A percentile compares a stretch with the other conserved stretches of the same genome.
Evolutionary conservation across 2,113 vertebrate species (phyloP).

Genomic region (Cephalophus harveyi): DNA sequence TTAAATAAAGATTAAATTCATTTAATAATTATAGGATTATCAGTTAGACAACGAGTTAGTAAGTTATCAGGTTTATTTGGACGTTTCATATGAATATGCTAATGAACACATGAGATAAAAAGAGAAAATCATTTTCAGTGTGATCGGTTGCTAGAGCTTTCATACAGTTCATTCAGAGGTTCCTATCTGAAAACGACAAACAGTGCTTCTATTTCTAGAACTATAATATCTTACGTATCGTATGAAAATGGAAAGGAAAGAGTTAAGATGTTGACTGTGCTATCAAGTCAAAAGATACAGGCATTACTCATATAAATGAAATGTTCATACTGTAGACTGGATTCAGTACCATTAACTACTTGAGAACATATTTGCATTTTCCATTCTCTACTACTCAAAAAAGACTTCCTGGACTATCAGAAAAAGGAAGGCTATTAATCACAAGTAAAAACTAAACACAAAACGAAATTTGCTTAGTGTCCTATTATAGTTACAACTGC

Average conservation of each 20-base stretch:
- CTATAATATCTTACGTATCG: background rate
- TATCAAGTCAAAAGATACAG: background rate
- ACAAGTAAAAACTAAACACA: background rate
- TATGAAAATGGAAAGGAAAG: background rate
- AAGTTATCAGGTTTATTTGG: background rate
- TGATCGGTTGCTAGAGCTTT: background rate
- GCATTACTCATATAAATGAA: background rate
- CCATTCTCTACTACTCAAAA: accelerated
- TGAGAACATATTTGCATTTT: background rate
- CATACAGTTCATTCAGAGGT: background rate
- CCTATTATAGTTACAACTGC: background rate
- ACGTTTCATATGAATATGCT: background rate
- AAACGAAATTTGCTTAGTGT: background rate
- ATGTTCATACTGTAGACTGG: background rate
- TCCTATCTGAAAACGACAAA: background rate
- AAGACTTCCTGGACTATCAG: background rate
- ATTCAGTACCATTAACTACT: background rate
- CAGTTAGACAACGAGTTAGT: background rate
- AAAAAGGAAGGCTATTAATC: background rate
- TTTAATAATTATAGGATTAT: constrained; percentile 4
- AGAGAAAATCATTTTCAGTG: background rate
- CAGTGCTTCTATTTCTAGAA: background rate
- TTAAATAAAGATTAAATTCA: constrained; percentile 58
- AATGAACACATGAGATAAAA: background rate
- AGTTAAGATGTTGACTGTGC: background rate